Conservation (phyloP, 2,797 vertebrate species). For the Poeciliopsis turneri region DNA sequence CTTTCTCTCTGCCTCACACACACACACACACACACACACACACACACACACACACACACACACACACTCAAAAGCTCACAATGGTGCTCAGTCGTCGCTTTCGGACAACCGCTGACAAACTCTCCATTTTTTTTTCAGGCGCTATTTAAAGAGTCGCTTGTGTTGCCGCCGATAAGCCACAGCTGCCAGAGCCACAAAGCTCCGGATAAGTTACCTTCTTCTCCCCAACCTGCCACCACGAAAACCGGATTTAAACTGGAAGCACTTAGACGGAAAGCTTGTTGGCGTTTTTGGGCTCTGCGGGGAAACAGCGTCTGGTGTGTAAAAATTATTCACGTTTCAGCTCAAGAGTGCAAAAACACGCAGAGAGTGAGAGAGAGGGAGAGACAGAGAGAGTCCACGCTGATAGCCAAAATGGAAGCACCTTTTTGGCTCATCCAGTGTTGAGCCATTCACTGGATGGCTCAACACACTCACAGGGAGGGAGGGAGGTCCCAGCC, state of each 20-base stretch:
- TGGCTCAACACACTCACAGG: too few relatives aligned
- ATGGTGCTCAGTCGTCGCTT: constrained; percentile 23
- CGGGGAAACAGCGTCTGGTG: background rate
- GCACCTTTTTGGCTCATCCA: too few relatives aligned
- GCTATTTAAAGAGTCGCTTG: constrained; percentile 71
- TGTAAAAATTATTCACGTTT: background rate
- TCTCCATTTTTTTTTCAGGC: constrained; percentile 27
- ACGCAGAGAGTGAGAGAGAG: background rate
- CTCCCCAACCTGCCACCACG: constrained; percentile 21
- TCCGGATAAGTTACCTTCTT: constrained; percentile 51
- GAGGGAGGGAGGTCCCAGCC: too few relatives aligned
- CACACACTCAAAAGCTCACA: constrained; percentile 34
- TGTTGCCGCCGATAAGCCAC: constrained; percentile 65
- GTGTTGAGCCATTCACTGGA: too few relatives aligned
- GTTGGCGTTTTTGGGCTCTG: constrained; percentile 1
- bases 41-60: background rate
- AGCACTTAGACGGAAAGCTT: constrained; percentile 18
- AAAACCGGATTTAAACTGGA: constrained; percentile 27
- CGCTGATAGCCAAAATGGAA: background rate
- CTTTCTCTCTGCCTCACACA: background rate
- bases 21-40: background rate
- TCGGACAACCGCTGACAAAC: constrained; percentile 28
- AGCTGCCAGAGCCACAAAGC: constrained; percentile 47
- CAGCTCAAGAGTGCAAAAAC: background rate
- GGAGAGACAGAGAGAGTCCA: background rate